Conservation (phyloP, 2,113 vertebrate species). For the Nothoprocta perdicaria region DNA sequence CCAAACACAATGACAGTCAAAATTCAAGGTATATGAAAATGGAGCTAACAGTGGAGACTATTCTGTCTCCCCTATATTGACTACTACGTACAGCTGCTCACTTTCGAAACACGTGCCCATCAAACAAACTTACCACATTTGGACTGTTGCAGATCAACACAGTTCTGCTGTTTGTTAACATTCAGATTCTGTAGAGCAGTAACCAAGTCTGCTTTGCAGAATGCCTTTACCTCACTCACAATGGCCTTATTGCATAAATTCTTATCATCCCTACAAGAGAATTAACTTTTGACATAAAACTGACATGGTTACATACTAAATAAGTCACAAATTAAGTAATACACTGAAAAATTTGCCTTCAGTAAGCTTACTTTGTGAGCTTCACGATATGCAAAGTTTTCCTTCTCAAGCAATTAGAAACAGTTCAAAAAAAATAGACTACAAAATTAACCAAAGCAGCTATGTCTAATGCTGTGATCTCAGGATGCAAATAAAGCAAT, state of each 20-base stretch:
- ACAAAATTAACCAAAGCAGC: background rate
- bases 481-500: background rate
- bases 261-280: conserved; percentile 89
- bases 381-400: accelerated
- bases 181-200: conserved; percentile 73
- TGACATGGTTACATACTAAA: background rate
- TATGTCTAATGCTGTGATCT: background rate
- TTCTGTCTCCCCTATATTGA: background rate
- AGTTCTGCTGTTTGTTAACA: conserved; percentile 11
- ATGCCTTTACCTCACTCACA: conserved; percentile 89
- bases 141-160: conserved; percentile 32
- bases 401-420: background rate
- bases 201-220: conserved; percentile 87
- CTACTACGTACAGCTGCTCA: accelerated
- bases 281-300: background rate
- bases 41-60: background rate
- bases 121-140: conserved; percentile 11
- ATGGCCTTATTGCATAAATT: conserved; percentile 93
- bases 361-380: background rate
- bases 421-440: background rate
- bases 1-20: background rate
- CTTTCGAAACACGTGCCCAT: background rate
- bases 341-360: background rate
- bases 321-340: background rate
- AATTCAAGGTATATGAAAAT: background rate